These are phyloP conservation scores for Myotis davidii DNA, from an alignment of 2,113 vertebrate species.

Conservation along the genomic window DNA sequence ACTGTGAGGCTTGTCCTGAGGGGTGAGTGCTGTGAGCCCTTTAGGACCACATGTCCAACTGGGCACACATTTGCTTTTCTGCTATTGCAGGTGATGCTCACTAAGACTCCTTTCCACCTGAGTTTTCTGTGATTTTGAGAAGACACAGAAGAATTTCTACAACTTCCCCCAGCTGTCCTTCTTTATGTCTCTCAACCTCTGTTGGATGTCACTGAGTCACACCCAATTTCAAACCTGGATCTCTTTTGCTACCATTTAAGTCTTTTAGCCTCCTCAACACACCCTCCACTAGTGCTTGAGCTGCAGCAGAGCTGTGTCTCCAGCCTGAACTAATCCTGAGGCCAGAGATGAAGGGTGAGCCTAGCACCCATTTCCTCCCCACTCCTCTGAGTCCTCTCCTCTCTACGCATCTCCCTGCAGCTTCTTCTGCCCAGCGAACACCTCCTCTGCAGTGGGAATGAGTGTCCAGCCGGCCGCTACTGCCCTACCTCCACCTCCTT, in stretches of 20 bases:
- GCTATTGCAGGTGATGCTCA: not conserved
- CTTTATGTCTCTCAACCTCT: not conserved
- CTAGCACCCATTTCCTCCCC: too few species aligned
- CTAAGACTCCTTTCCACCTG: not conserved
- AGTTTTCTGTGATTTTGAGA: not conserved
- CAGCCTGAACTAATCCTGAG: not conserved
- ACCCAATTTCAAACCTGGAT: not conserved
- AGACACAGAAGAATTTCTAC: not conserved
- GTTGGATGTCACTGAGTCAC: not conserved
- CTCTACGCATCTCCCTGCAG: slow-evolving; percentile 76
- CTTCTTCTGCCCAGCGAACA: slow-evolving; percentile 90
- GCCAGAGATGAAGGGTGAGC: accelerated
- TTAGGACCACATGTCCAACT: not conserved
- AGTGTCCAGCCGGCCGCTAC: slow-evolving; percentile 91
- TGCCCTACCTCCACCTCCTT: slow-evolving; percentile 88
- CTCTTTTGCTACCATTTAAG: not conserved
- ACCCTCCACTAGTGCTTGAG: accelerated
- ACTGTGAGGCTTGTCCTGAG: slow-evolving; percentile 89
- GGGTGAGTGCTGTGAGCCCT: slow-evolving; percentile 86
- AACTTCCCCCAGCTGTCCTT: not conserved
- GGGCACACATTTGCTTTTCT: not conserved
- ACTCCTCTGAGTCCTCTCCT: not conserved
- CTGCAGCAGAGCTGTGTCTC: not conserved
- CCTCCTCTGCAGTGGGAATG: slow-evolving; percentile 82
- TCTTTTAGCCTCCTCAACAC: not conserved